Evolutionary conservation across 2,797 vertebrate genomes (phyloP).

Genomic region (Lophotriccus pileatus): DNA sequence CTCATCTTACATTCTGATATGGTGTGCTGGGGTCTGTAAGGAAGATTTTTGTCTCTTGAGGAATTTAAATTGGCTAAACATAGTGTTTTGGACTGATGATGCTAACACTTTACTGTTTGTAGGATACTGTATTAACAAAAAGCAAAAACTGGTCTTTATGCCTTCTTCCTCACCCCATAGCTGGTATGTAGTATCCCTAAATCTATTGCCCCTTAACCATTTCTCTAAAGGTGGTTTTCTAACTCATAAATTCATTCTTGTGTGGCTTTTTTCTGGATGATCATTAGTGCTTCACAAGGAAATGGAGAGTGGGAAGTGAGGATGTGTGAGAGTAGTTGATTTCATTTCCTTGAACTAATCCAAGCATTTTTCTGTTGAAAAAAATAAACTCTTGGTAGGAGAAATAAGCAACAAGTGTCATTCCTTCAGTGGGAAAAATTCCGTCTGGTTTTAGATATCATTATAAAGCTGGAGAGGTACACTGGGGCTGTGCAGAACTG

Average conservation of each 20-base stretch:
- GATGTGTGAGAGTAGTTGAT: background rate
- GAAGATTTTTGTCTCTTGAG: background rate
- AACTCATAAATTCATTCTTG: background rate
- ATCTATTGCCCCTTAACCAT: background rate
- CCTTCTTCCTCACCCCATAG: background rate
- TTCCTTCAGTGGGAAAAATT: background rate
- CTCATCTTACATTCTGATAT: background rate
- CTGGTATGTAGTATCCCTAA: background rate
- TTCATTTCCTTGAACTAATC: constrained; percentile 9
- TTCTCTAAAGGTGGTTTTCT: background rate
- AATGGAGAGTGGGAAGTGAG: background rate
- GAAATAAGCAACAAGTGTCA: background rate
- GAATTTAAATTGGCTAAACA: background rate
- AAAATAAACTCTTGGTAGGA: background rate
- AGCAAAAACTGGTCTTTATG: background rate
- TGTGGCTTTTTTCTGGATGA: background rate
- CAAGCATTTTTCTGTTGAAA: background rate
- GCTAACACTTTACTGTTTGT: background rate
- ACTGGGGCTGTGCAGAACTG: background rate
- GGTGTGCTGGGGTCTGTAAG: background rate
- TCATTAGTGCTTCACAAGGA: background rate
- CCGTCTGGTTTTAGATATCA: background rate
- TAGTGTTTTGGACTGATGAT: background rate
- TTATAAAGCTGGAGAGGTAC: background rate
- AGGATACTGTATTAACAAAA: background rate